These are phyloP conservation scores for Glaucomys volans DNA, from an alignment of 2,113 vertebrate genomes.

Conservation along the genomic window DNA sequence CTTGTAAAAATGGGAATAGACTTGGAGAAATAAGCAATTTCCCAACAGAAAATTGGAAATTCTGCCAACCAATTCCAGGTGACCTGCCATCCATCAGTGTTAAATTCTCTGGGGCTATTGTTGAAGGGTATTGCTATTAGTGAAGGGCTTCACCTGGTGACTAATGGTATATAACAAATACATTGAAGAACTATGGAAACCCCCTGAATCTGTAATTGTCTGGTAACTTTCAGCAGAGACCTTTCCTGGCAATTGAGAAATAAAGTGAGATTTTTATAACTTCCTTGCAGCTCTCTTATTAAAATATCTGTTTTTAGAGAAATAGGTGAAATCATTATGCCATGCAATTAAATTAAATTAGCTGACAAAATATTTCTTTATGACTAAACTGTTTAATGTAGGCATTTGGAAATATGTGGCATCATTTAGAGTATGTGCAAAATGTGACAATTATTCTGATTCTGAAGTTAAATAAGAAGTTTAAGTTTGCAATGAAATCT, in stretches of 20 bases:
- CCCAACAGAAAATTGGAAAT: slow-evolving; percentile 94
- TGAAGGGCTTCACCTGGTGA: slow-evolving; percentile 90
- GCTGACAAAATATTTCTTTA: slow-evolving; percentile 84
- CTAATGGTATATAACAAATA: slow-evolving; percentile 92
- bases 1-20: slow-evolving; percentile 93
- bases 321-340: slow-evolving; percentile 81
- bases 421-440: slow-evolving; percentile 73
- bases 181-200: slow-evolving; percentile 88
- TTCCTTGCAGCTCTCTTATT: slow-evolving; percentile 78
- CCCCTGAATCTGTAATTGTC: slow-evolving; percentile 89
- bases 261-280: slow-evolving; percentile 86
- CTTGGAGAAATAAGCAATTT: slow-evolving; percentile 93
- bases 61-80: slow-evolving; percentile 92
- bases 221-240: slow-evolving; percentile 86
- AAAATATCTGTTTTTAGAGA: slow-evolving; percentile 78
- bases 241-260: slow-evolving; percentile 85
- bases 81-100: slow-evolving; percentile 93
- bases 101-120: slow-evolving; percentile 90
- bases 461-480: slow-evolving; percentile 78
- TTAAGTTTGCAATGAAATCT: slow-evolving; percentile 78
- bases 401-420: slow-evolving; percentile 65
- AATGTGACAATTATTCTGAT: slow-evolving; percentile 81
- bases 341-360: slow-evolving; percentile 83
- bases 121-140: slow-evolving; percentile 90
- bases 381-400: slow-evolving; percentile 80